Percentiles rank a stretch among this genome's conserved stretches.
phyloP scores from a whole-genome alignment of 2,888 invertebrate species.

The Macaria liturata region DNA sequence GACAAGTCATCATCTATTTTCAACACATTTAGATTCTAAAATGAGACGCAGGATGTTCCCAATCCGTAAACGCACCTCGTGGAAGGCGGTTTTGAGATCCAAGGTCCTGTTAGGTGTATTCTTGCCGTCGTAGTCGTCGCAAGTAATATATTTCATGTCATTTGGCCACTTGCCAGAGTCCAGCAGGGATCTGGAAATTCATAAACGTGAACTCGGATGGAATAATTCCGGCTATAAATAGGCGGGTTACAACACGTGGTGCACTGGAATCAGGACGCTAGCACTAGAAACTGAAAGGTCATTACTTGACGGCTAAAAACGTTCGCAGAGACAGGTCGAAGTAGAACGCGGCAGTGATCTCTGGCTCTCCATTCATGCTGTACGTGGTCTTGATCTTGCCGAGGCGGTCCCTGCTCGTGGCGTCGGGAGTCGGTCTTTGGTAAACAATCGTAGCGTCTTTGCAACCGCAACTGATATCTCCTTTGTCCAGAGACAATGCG shows the following conservation, averaged over 20 bases:
- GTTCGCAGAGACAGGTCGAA: constrained; percentile 92
- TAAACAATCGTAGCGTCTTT: constrained; percentile 90
- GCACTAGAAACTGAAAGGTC: constrained; percentile 59
- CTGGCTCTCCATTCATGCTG: constrained; percentile 88
- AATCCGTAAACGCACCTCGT: constrained; percentile 80
- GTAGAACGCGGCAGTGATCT: constrained; percentile 92
- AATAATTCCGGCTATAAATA: constrained; percentile 73
- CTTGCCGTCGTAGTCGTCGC: constrained; percentile 90
- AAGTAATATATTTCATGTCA: constrained; percentile 88
- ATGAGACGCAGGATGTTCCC: constrained; percentile 15
- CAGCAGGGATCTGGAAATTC: constrained; percentile 86
- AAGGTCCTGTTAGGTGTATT: constrained; percentile 89
- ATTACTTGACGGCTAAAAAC: constrained; percentile 89
- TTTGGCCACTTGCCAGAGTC: constrained; percentile 89
- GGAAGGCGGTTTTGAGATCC: constrained; percentile 87
- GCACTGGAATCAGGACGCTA: constrained; percentile 54
- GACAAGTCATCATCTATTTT: constrained; percentile 22
- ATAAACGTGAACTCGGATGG: constrained; percentile 69
- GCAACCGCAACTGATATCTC: constrained; percentile 88
- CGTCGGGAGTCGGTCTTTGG: constrained; percentile 88
- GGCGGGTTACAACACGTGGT: constrained; percentile 55
- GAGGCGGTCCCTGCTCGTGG: constrained; percentile 87
- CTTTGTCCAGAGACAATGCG: constrained; percentile 89
- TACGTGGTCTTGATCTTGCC: constrained; percentile 88
- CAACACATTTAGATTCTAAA: constrained; percentile 12